Conservation (phyloP, 2,797 vertebrate species). For the Poeciliopsis gracilis region DNA sequence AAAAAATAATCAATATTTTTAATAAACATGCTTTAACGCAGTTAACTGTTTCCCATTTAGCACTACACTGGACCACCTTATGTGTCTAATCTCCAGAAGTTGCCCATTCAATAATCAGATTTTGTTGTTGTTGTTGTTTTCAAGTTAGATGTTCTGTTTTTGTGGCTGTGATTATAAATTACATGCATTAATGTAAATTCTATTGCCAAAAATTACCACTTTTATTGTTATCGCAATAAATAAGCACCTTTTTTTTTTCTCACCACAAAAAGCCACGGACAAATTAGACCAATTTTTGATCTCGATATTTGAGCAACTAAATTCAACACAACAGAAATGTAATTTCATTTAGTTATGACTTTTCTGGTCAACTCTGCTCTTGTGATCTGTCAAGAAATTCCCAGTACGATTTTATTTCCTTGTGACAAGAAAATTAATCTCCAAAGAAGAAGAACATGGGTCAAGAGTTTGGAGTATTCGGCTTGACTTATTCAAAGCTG, state of each 20-base stretch:
- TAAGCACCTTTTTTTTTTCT: neutral
- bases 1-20: neutral
- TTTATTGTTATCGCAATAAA: neutral
- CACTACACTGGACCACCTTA: neutral
- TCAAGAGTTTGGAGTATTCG: neutral
- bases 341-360: neutral
- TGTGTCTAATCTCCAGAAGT: neutral
- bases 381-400: neutral
- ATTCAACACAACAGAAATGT: neutral
- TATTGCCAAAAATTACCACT: neutral
- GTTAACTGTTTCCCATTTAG: neutral
- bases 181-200: no score
- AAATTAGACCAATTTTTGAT: neutral
- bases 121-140: neutral
- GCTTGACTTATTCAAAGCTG: neutral
- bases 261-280: neutral
- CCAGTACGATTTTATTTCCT: neutral
- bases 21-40: neutral
- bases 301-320: neutral
- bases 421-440: constrained; percentile 3
- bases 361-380: neutral
- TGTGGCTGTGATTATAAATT: neutral
- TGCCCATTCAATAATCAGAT: neutral
- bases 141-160: neutral
- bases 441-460: neutral